Conservation (phyloP, 2,113 vertebrate genomes). For the Mustelus asterias region DNA sequence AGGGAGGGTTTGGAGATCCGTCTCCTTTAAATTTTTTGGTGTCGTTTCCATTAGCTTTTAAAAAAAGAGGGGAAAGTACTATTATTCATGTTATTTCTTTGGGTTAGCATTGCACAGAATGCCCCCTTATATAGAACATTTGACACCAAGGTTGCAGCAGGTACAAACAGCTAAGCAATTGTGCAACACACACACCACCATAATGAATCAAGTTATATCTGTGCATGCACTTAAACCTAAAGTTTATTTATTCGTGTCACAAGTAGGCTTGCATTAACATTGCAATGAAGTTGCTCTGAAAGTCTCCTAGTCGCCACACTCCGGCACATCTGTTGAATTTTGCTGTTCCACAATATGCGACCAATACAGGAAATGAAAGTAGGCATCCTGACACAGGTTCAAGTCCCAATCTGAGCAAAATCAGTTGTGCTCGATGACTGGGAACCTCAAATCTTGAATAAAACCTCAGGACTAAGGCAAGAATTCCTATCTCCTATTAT, state of each 20-base stretch:
- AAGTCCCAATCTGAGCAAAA: neutral
- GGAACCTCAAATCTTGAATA: neutral
- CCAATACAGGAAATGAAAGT: neutral
- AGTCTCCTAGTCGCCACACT: no score
- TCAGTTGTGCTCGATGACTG: neutral
- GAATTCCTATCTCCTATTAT: no score
- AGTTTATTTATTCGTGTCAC: no score
- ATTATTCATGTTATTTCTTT: neutral
- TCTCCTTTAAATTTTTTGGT: conserved; percentile 62
- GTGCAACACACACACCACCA: neutral
- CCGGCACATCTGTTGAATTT: neutral
- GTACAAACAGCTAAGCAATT: neutral
- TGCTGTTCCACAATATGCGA: neutral
- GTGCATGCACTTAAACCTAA: neutral
- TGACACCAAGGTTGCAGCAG: neutral
- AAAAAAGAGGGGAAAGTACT: conserved; percentile 41
- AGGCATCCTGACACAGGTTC: neutral
- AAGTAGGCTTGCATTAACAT: no score
- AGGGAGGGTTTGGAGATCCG: conserved; percentile 53
- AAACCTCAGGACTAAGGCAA: neutral
- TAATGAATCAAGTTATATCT: neutral
- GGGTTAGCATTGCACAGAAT: neutral
- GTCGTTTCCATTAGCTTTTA: conserved; percentile 64
- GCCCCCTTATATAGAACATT: neutral
- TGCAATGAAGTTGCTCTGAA: no score